These are phyloP conservation scores for Alectoris magna DNA, from an alignment of 2,797 vertebrate species.

Conservation along the genomic window DNA sequence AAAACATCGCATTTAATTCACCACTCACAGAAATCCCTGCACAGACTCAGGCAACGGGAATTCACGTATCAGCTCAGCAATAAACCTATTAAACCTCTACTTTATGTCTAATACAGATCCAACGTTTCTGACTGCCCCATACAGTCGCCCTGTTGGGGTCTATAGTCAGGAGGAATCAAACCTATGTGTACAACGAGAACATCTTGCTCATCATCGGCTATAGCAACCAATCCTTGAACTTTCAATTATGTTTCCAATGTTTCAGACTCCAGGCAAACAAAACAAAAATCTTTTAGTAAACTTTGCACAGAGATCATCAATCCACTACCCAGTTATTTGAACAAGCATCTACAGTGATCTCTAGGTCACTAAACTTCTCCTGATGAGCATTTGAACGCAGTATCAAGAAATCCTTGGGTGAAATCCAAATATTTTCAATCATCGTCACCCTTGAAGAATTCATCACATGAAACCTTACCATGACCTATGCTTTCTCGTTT, in stretches of 20 bases:
- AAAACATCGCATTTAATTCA: not conserved
- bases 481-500: not conserved
- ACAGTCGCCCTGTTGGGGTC: fast-evolving
- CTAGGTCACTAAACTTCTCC: not conserved
- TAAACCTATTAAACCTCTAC: not conserved
- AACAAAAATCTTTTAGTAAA: not conserved
- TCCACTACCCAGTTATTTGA: slow-evolving; percentile 11
- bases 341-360: not conserved
- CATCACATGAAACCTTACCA: not conserved
- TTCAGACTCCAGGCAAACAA: not conserved
- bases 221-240: not conserved
- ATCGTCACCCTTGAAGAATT: not conserved
- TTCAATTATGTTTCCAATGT: not conserved
- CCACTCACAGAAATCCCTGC: fast-evolving
- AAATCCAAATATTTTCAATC: not conserved
- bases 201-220: not conserved
- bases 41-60: not conserved
- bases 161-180: not conserved
- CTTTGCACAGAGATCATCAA: slow-evolving; percentile 19
- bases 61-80: not conserved
- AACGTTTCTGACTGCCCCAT: not conserved
- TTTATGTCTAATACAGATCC: not conserved
- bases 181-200: fast-evolving
- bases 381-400: not conserved
- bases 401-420: not conserved